Evolutionary conservation across 53 echinoderm and acorn worm genomes (phyloP).

Genomic region (Echinarachnius parma): DNA sequence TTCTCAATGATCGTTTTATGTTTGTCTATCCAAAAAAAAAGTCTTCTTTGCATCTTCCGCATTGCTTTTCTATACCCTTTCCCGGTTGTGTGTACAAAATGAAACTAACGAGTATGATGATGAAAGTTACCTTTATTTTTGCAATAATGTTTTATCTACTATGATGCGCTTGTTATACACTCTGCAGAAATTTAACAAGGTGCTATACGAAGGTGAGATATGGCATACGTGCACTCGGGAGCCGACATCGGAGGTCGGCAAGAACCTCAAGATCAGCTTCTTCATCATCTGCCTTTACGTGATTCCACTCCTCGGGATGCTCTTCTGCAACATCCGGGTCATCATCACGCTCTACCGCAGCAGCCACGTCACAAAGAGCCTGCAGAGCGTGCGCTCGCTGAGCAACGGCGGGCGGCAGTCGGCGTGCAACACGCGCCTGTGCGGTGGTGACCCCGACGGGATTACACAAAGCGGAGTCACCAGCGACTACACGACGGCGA

Average conservation of each 20-base stretch:
- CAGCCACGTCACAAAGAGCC: slow-evolving; percentile 23
- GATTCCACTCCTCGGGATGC: slow-evolving; percentile 20
- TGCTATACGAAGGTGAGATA: not conserved
- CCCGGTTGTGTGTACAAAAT: too few relatives aligned
- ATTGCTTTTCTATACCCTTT: too few relatives aligned
- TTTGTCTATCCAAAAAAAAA: too few relatives aligned
- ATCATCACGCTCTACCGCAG: slow-evolving; percentile 10
- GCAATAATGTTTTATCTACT: too few relatives aligned
- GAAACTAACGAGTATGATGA: too few relatives aligned
- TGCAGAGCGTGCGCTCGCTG: slow-evolving; percentile 22
- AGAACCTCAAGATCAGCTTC: not conserved
- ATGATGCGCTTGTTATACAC: too few relatives aligned
- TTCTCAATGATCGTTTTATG: too few relatives aligned
- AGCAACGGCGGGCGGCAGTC: too few relatives aligned
- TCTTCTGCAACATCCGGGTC: slow-evolving; percentile 39
- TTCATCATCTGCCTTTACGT: slow-evolving; percentile 8
- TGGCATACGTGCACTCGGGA: slow-evolving; percentile 6
- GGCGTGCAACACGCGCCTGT: not conserved
- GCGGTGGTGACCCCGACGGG: not conserved
- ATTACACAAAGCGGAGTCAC: slow-evolving; percentile 1
- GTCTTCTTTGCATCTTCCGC: too few relatives aligned
- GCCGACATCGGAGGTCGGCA: not conserved
- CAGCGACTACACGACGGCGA: not conserved
- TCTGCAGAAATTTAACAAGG: not conserved
- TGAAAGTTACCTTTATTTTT: too few relatives aligned